Base-by-base conservation (phyloP, 2,797 vertebrate genomes). In the Spinibarbus caldwelli region DNA sequence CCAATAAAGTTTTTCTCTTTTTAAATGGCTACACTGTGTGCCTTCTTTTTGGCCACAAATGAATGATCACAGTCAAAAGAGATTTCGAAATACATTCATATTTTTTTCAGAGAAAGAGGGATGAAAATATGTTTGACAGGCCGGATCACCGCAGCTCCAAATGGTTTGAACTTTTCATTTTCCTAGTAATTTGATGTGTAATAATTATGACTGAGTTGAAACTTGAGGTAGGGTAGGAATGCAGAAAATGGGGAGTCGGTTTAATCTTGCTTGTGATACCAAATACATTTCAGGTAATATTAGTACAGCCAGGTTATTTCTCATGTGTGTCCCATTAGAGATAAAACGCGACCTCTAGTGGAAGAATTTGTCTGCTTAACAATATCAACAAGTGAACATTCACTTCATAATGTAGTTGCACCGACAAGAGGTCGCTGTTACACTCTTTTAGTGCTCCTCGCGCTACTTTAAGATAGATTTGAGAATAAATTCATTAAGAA, bases 301-400 rank as follows among this genome's bases (percentile, higher is more conserved):
- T 38, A 49, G n/a, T 10, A 14, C 36, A 71, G 36, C 45, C 68
- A 34, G 49, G n/a, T 45, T 62, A 45, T 62, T 62, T 72, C 38
- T 62, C 34, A 47, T 45, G 3, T 70, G 6, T 38, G 52, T 72
- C 38, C 7, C 12, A 34, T 29, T 59, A 41, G 4, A 29, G 76
- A 41, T 11, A 43, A 62, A 47, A 62, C n/a, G 19, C 80, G 29
- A 41, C 81, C 70, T 75, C 81, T 75, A 36, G 81, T 83, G 81
- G 54, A 71, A 1, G 23, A 36, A 47, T 3, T 23, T 17, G 15
- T 2, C 12, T 41, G 11, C 70, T 59, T 29, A 15, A 23, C 19
- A 45, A 26, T 31, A 43, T 71, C 66, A 82, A 82, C 49, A 82
- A 57, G 49, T 73, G 38, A 9, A 29, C 8, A 34, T 31, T n/a